Conservation (phyloP, 2,797 vertebrate species). For the Coregonus suidteri region DNA sequence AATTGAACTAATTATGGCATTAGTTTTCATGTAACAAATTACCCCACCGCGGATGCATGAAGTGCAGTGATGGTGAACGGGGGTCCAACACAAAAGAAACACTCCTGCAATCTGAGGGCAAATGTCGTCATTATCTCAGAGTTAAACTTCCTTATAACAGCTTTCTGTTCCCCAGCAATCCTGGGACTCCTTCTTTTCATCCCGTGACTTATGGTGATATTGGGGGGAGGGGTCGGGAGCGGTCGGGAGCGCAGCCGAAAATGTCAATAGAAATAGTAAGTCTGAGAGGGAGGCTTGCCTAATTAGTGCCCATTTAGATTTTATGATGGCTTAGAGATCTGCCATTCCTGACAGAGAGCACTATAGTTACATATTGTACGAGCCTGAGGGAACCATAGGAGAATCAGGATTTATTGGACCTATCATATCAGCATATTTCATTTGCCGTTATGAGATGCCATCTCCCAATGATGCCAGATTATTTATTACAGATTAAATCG, state of each 20-base stretch:
- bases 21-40: slow-evolving; percentile 60
- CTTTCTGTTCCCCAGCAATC: slow-evolving; percentile 92
- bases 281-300: slow-evolving; percentile 99
- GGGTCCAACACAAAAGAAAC: slow-evolving; percentile 82
- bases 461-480: slow-evolving; percentile 98
- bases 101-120: slow-evolving; percentile 82
- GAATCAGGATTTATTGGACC: slow-evolving; percentile 99
- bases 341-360: slow-evolving; percentile 99
- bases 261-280: slow-evolving; percentile 99
- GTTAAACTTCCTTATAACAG: slow-evolving; percentile 98
- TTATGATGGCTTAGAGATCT: slow-evolving; percentile 99
- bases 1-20: slow-evolving; percentile 9
- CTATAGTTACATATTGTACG: slow-evolving; percentile 99
- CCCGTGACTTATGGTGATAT: slow-evolving; percentile 96
- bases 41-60: slow-evolving; percentile 63
- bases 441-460: slow-evolving; percentile 99
- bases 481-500: slow-evolving; percentile 99
- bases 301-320: slow-evolving; percentile 99
- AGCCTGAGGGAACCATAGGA: slow-evolving; percentile 99
- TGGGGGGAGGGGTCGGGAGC: slow-evolving; percentile 63
- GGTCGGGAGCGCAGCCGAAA: slow-evolving; percentile 84
- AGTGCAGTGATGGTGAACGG: slow-evolving; percentile 46
- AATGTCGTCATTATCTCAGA: slow-evolving; percentile 98
- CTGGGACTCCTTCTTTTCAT: slow-evolving; percentile 85
- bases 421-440: slow-evolving; percentile 99